These are phyloP conservation scores for Caenorhabditis auriculariae DNA, from an alignment of 2,888 invertebrate genomes.

Conservation along the genomic window DNA sequence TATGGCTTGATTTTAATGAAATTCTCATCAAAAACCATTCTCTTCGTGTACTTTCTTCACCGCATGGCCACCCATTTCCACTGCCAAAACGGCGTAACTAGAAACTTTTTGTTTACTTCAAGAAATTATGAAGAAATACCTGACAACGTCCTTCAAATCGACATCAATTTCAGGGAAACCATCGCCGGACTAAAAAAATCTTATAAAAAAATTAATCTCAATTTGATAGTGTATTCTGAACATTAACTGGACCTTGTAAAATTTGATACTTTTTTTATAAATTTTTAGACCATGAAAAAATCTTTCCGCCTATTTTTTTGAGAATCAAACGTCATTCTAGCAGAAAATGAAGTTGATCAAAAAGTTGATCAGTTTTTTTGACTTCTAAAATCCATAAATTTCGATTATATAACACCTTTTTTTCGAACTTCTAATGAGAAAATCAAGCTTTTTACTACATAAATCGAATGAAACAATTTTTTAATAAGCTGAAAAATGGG, in stretches of 20 bases:
- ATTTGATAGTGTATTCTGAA: no score
- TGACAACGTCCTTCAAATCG: slow-evolving; percentile 52
- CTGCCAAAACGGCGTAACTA: slow-evolving; percentile 60
- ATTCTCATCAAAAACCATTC: slow-evolving; percentile 20
- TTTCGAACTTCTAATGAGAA: no score
- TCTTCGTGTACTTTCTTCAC: slow-evolving; percentile 53
- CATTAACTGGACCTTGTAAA: no score
- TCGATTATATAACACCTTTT: no score
- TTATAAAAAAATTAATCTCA: no score
- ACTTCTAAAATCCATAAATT: no score
- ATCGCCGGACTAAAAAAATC: slow-evolving; percentile 30
- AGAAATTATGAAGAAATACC: slow-evolving; percentile 13
- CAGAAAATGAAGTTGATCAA: no score
- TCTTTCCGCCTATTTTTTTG: not conserved
- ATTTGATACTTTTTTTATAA: not conserved
- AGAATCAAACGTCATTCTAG: not conserved
- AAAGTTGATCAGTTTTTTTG: no score
- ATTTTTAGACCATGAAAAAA: not conserved
- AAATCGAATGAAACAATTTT: no score
- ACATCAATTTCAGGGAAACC: slow-evolving; percentile 54
- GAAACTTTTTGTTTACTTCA: slow-evolving; percentile 14
- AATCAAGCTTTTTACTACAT: no score
- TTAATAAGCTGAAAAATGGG: no score
- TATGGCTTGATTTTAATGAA: not conserved
- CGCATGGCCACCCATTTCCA: slow-evolving; percentile 61